Percentiles rank a stretch among this genome's conserved stretches.
Evolutionary conservation across 2,797 vertebrate genomes (phyloP).

Genomic region (Antrozous pallidus): DNA sequence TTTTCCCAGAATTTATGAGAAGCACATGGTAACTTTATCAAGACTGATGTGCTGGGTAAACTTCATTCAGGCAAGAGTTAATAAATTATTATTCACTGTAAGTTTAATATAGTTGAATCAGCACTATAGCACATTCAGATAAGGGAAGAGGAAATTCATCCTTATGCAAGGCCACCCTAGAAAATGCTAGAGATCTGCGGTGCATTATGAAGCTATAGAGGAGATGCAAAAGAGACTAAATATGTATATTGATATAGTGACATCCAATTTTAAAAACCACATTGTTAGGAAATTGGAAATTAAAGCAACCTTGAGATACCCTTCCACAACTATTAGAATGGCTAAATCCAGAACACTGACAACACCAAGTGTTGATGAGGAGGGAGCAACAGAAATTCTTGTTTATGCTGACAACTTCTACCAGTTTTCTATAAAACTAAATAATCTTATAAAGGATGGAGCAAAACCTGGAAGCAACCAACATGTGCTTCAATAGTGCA

Average conservation of each 20-base stretch:
- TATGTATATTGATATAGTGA: neutral
- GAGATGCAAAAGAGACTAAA: neutral
- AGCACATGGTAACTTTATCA: too few relatives aligned
- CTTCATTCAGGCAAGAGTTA: neutral
- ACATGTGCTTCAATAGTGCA: neutral
- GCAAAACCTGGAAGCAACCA: neutral
- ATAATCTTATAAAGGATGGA: neutral
- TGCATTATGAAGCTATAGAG: neutral
- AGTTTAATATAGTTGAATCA: neutral
- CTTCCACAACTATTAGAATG: neutral
- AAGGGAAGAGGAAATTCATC: neutral
- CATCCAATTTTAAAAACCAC: neutral
- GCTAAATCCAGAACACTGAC: neutral
- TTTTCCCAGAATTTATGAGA: too few relatives aligned
- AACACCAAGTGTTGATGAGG: neutral
- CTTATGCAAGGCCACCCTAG: neutral
- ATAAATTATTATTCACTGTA: neutral
- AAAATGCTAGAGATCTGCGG: neutral
- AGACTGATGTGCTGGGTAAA: too few relatives aligned
- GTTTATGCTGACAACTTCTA: neutral
- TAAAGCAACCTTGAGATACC: neutral
- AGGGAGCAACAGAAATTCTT: neutral
- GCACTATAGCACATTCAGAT: neutral
- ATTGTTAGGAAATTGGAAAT: neutral
- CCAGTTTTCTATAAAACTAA: neutral